Evolutionary conservation across 2,797 vertebrate genomes (phyloP).

Genomic region (Columba guinea): DNA sequence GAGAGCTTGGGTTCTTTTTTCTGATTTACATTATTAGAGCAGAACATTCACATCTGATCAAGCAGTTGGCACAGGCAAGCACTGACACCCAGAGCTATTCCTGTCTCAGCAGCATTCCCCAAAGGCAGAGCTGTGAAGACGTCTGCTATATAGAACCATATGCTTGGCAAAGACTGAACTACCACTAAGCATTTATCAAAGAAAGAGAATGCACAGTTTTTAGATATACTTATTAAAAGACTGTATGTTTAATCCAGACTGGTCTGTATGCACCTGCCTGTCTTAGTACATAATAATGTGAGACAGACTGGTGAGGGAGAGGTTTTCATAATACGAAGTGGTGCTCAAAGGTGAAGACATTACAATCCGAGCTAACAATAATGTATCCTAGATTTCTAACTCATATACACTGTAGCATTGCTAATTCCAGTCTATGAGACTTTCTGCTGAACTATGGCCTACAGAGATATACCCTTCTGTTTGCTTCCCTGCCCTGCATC

Average conservation of each 20-base stretch:
- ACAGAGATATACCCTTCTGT: not conserved
- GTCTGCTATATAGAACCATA: conserved; percentile 10
- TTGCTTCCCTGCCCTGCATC: not conserved
- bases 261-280: not conserved
- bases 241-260: not conserved
- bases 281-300: not conserved
- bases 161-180: not conserved
- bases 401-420: not conserved
- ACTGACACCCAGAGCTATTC: conserved; percentile 16
- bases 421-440: not conserved
- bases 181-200: not conserved
- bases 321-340: not conserved
- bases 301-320: not conserved
- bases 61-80: conserved; percentile 29
- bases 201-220: not conserved
- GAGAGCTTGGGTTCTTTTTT: not conserved
- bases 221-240: not conserved
- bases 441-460: not conserved
- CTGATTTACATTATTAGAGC: conserved; percentile 32
- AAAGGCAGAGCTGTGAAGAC: not conserved
- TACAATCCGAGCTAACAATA: not conserved
- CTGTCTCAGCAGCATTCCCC: conserved; percentile 12
- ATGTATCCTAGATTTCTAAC: not conserved
- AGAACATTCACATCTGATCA: conserved; percentile 41
- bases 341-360: not conserved